A percentile compares a stretch with the other conserved stretches of the same genome.
Conservation (phyloP, 1,140 invertebrate species). For the Drosophila teissieri region DNA sequence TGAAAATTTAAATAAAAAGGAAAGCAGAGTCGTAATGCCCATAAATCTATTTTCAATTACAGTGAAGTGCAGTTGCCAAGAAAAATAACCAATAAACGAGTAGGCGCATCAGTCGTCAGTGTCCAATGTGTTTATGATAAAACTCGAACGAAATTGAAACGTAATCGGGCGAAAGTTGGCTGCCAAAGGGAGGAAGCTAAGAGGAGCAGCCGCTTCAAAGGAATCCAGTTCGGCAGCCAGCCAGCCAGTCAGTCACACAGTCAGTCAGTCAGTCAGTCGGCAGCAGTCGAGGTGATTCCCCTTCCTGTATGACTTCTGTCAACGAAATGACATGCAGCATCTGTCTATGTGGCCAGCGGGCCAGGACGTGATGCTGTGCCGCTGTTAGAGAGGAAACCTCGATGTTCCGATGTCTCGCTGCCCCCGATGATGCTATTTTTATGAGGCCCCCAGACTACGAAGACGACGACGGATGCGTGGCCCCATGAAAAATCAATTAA, state of each 20-base stretch:
- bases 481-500: slow-evolving; percentile 83
- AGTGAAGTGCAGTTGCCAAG: slow-evolving; percentile 55
- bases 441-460: slow-evolving; percentile 61
- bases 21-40: slow-evolving; percentile 30
- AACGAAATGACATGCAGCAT: slow-evolving; percentile 81
- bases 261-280: slow-evolving; percentile 12
- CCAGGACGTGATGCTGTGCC: slow-evolving; percentile 77
- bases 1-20: slow-evolving; percentile 43
- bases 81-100: slow-evolving; percentile 33
- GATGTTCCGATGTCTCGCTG: slow-evolving; percentile 46
- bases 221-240: slow-evolving; percentile 34
- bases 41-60: slow-evolving; percentile 53
- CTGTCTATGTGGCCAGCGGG: slow-evolving; percentile 73
- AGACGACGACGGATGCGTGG: slow-evolving; percentile 76
- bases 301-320: slow-evolving; percentile 72
- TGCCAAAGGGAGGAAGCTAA: slow-evolving; percentile 28
- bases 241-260: slow-evolving; percentile 18
- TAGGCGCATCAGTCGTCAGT: slow-evolving; percentile 26
- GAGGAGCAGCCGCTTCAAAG: slow-evolving; percentile 64
- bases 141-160: slow-evolving; percentile 72
- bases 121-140: slow-evolving; percentile 55
- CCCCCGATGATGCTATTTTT: slow-evolving; percentile 73
- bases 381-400: slow-evolving; percentile 45
- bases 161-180: slow-evolving; percentile 71
- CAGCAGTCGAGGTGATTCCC: slow-evolving; percentile 6